Evolutionary conservation across 2,113 vertebrate genomes (phyloP).

Genomic region (Miniopterus natalensis): DNA sequence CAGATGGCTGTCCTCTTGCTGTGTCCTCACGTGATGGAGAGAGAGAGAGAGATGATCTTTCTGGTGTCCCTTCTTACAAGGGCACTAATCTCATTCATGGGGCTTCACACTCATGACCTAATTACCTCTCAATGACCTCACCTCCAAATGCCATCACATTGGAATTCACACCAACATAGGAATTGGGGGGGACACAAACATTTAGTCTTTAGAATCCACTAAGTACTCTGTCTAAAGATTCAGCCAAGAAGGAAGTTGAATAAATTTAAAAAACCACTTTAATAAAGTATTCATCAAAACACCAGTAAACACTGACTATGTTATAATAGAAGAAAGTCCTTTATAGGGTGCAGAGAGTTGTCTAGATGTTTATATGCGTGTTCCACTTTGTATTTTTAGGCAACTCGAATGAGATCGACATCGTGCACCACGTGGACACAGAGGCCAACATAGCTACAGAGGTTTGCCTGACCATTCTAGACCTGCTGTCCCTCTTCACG

Average conservation of each 20-base stretch:
- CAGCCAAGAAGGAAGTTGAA: not conserved
- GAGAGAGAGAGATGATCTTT: not conserved
- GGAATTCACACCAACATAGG: not conserved
- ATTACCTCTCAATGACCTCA: not conserved
- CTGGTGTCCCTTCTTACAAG: not conserved
- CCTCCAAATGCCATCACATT: not conserved
- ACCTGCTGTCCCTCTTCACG: constrained; percentile 95
- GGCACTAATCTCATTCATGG: not conserved
- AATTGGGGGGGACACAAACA: not conserved
- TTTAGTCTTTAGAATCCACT: not conserved
- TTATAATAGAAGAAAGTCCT: not conserved
- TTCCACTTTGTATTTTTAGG: constrained; percentile 82
- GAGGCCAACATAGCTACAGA: constrained; percentile 97
- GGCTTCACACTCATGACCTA: not conserved
- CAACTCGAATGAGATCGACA: constrained; percentile 93
- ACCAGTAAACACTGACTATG: not conserved
- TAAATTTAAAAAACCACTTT: constrained; percentile 29
- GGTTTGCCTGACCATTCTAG: constrained; percentile 95
- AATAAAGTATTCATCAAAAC: constrained; percentile 37
- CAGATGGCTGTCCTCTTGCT: not conserved
- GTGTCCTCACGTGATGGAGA: not conserved
- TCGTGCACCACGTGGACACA: constrained; percentile 93
- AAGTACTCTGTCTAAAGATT: not conserved
- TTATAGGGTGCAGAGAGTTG: not conserved
- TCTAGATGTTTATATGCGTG: not conserved